Evolutionary conservation across 2,797 vertebrate genomes (phyloP), one percentile per base, ranked within the genome.

Genomic region (Microhierax caerulescens): DNA sequence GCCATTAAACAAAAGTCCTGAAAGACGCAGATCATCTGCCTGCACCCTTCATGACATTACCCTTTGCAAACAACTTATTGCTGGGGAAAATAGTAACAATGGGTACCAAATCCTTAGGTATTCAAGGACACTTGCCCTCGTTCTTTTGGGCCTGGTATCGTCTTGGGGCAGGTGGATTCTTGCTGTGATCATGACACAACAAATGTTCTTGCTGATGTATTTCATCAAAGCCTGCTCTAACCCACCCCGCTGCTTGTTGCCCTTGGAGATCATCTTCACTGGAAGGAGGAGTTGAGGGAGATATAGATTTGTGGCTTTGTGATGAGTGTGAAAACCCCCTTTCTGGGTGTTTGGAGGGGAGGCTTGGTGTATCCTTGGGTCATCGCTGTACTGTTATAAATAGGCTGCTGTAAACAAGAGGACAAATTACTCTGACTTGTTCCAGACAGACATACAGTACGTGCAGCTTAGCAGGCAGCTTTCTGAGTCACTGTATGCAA

Each of bases 401-500:
- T 91, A 96, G 94, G 79, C 94, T 88, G 88, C 94, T 97, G 95
- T 97, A 97, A 97, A 97, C 93, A 96, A 92, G 83, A 95, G 95
- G 89, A 97, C 96, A 94, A 94, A 96, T 97, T 87, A 60, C 92
- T 96, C 77, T 97, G 94, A 90, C 88, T 97, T 95, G 90, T 91
- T 96, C 90, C 95, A 97, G 95, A 95, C 90, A 97, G 95, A 86
- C 94, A 90, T 95, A 94, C 83, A 95, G 97, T 97, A 97, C 97
- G 96, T 97, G 97, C 97, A 93, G 93, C 81, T 97, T 93, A 82
- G 96, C 97, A 97, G 97, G 97, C 94, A 96, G 96, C 93, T 77
- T 80, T 97, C 94, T 97, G 96, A 97, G 95, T 97, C 97, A 97
- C 94, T 95, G 92, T 96, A 97, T 97, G 97, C 97, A 97, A 92